Percentiles rank a stretch among this genome's conserved stretches.
Evolutionary conservation across 2,113 vertebrate genomes (phyloP).

Genomic region (Siniperca knerii): DNA sequence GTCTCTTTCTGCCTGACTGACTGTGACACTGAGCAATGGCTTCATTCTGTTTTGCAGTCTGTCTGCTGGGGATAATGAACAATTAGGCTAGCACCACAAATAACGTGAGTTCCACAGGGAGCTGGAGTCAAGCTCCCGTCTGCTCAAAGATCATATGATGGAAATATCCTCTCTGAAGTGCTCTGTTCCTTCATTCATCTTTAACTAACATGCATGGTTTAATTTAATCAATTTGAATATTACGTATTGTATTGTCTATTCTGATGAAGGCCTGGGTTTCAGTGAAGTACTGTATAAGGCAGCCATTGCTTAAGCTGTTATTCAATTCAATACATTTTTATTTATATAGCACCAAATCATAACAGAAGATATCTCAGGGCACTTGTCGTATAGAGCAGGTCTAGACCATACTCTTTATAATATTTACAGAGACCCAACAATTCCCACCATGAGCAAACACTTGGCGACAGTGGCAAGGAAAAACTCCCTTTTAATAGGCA

Average conservation of each 20-base stretch:
- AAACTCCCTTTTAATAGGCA: too few relatives aligned
- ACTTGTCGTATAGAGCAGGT: too few relatives aligned
- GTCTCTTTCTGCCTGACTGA: slow-evolving; percentile 95
- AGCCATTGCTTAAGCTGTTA: neutral
- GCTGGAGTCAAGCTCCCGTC: slow-evolving; percentile 56
- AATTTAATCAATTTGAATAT: neutral
- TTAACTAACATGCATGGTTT: slow-evolving; percentile 13
- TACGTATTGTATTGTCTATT: neutral
- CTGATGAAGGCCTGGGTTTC: neutral
- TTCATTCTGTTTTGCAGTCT: slow-evolving; percentile 87
- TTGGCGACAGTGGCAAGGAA: too few relatives aligned
- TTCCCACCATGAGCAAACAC: too few relatives aligned
- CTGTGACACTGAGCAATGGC: slow-evolving; percentile 94
- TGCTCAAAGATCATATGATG: slow-evolving; percentile 54
- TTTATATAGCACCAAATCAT: too few relatives aligned
- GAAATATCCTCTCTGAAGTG: slow-evolving; percentile 27
- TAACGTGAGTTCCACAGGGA: slow-evolving; percentile 71
- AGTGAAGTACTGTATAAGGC: neutral
- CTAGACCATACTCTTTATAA: too few relatives aligned
- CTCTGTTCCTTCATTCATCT: slow-evolving; percentile 15
- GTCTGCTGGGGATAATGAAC: slow-evolving; percentile 82
- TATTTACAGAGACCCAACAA: too few relatives aligned
- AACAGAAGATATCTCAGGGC: too few relatives aligned
- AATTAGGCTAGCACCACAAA: slow-evolving; percentile 78
- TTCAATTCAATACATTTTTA: too few relatives aligned